Base-by-base conservation (phyloP, 1,140 invertebrate species). In the Drosophila murphyi region DNA sequence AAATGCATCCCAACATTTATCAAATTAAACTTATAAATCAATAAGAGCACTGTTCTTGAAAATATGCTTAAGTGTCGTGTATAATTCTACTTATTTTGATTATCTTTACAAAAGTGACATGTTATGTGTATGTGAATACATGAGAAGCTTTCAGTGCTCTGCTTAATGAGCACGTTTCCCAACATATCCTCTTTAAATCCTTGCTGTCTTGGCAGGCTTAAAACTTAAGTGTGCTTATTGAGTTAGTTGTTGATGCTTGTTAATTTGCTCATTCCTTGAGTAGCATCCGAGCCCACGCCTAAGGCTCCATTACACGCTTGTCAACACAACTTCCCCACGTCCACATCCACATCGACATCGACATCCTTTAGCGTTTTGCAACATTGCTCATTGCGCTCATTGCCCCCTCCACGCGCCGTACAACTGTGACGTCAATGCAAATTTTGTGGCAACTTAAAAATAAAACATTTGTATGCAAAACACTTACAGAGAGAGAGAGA, bases 391-490 rank as follows among this genome's bases (percentile, higher is more conserved):
- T 7, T 8, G 54, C 4, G 2, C 8, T 5, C 20, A 20, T 20
- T 20, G 20, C 20, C 6, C 5, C 41, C 3, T n/a, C 29, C 7
- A 45, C 43, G 31, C 5, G 57, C 43, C 8, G 1, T 20, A 34
- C 41, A 8, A 12, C 10, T 68, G 55, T 75, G 72, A 75, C 72
- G 72, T 75, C 72, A 76, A 71, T 74, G 57, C 51, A 64, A 52
- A 56, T 47, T 20, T 50, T 54, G 52, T 32, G 8, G 37, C 35
- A 20, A 45, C 31, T 32, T 72, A 52, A 47, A 43, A 47, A 60
- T 10, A 31, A 35, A 43, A 20, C 2, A 60, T 2, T 10, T 41
- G 8, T 37, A 29, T 57, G 41, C 10, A 31, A 56, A 20, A 56
- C 3, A 41, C 41, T 20, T 10, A 62, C 2, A 54, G 10, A 60